These are phyloP conservation scores for Cassiopea andromeda DNA, from an alignment of 30 jellyfish, hydroid and myxozoan species.

Conservation along the genomic window DNA sequence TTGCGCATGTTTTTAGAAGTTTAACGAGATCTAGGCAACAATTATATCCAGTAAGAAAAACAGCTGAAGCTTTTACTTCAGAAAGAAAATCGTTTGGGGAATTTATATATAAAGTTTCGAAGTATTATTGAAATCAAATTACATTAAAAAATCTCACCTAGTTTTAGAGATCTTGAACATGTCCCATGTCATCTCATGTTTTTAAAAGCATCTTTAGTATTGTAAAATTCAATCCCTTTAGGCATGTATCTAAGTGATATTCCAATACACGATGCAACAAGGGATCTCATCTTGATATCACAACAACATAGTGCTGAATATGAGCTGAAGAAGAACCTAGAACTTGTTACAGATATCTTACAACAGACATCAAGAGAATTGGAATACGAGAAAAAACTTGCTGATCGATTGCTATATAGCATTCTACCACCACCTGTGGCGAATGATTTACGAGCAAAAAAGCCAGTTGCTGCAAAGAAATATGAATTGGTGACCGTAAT, in stretches of 20 bases:
- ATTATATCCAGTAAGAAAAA: too few species aligned
- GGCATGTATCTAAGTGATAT: constrained; percentile 89
- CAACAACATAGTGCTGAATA: constrained; percentile 91
- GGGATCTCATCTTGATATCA: constrained; percentile 83
- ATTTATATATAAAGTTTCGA: too few species aligned
- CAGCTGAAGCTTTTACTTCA: too few species aligned
- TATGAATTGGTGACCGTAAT: constrained; percentile 83
- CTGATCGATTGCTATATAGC: constrained; percentile 81
- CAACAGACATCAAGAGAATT: constrained; percentile 88
- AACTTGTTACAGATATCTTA: constrained; percentile 75
- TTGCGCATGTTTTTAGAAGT: too few species aligned
- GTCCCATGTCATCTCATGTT: not conserved
- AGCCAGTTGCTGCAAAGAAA: constrained; percentile 89
- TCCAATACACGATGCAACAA: constrained; percentile 92
- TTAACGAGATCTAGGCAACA: too few species aligned
- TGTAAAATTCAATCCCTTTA: not conserved
- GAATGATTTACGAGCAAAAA: constrained; percentile 82
- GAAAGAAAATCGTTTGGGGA: too few species aligned
- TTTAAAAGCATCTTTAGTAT: not conserved
- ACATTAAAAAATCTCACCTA: too few species aligned
- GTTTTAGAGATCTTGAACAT: too few species aligned
- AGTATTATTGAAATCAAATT: too few species aligned
- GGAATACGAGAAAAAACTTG: constrained; percentile 80
- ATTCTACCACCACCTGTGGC: constrained; percentile 93
- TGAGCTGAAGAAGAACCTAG: constrained; percentile 73